Conservation (phyloP, 2,113 vertebrate species). For the Saguinus imperator region DNA sequence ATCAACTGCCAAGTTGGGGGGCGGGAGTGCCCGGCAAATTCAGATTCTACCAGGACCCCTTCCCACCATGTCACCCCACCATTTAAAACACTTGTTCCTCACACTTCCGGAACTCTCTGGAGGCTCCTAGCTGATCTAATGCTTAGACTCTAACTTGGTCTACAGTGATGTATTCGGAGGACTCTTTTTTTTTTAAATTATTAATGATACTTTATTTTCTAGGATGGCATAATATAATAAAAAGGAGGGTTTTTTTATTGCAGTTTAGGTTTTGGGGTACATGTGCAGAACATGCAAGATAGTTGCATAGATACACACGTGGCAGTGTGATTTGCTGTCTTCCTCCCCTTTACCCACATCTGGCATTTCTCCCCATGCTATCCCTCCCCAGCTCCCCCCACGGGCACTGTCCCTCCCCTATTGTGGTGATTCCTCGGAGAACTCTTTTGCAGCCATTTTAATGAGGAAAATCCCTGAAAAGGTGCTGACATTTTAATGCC, state of each 20-base stretch:
- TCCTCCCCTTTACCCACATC: no score
- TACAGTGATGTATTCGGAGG: not conserved
- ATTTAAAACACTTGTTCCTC: not conserved
- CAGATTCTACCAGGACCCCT: conserved; percentile 35
- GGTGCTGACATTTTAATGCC: conserved; percentile 69
- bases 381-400: no score
- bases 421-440: not conserved
- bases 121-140: not conserved
- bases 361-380: no score
- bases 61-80: not conserved
- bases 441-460: conserved; percentile 39
- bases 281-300: no score
- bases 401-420: no score
- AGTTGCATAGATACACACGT: no score
- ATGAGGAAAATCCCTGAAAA: conserved; percentile 57
- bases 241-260: no score
- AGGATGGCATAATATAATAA: no score
- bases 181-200: not conserved
- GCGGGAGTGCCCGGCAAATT: conserved; percentile 22
- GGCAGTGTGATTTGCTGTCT: no score
- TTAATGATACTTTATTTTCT: no score
- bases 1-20: conserved; percentile 52
- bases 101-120: conserved; percentile 27
- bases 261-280: no score
- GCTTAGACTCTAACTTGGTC: not conserved